Evolutionary conservation across 2,113 vertebrate species (phyloP), one percentile per base, ranked within the genome.

Genomic region (Oceanites oceanicus): DNA sequence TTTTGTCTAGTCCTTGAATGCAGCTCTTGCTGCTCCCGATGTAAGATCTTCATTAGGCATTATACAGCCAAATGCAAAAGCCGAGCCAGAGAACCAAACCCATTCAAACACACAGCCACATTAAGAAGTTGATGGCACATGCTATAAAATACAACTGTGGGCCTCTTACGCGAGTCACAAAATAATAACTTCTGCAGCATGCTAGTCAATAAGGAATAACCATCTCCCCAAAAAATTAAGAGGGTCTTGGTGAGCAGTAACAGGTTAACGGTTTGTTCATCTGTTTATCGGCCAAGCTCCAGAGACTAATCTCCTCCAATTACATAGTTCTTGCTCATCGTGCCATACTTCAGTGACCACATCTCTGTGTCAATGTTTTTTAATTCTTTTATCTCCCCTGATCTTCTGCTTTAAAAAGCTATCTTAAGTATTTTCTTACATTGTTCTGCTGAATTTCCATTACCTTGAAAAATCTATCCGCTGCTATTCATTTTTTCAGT

Each of bases 101-200:
- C 66, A 56, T 53, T 58, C 75, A 47, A 77, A 84, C 50, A 55
- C 27, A 29, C 29, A 74, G 56, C 3, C 62, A 27, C 42, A 23
- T n/a, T 61, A 72, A 78, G 30, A 52, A 88, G 34, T 0, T 75
- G 76, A 74, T 52, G 80, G 59, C 50, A 68, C 17, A 9, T 12
- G 25, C 49, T 52, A 32, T 15, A 86, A 92, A 90, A 75, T 17
- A 82, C 13, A 67, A 53, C 52, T 26, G 38, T 8, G 22, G 49
- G 75, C 86, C 65, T 85, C 63, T 94, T 92, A 55, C 1, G 1
- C 7, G 15, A 94, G 78, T 52, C 94, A 97, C 58, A 97, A 87
- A 95, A 71, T 32, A 96, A 38, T 89, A 96, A 90, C 94, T 96
- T 98, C 68, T 95, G 86, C 93, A 92, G 77, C 63, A 78, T 63